Percentiles rank a stretch among this genome's conserved stretches.
These are phyloP conservation scores for Syrrhaptes paradoxus DNA, from an alignment of 2,113 vertebrate species.

Conservation along the genomic window DNA sequence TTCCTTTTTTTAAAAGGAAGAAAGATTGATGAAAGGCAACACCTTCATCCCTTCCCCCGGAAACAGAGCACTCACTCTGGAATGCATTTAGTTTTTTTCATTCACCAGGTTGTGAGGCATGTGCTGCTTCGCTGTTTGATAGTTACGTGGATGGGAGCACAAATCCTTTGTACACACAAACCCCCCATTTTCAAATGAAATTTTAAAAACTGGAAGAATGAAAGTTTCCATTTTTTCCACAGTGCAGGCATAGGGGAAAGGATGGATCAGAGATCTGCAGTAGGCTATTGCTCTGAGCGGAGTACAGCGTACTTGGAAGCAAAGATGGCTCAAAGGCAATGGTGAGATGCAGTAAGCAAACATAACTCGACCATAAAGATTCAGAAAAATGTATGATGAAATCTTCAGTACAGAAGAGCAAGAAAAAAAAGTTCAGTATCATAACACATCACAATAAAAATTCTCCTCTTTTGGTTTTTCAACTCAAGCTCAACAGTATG, in stretches of 20 bases:
- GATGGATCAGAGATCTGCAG: neutral
- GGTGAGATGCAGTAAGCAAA: neutral
- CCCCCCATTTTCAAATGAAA: neutral
- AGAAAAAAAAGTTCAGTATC: neutral
- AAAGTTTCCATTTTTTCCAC: neutral
- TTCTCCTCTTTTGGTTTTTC: neutral
- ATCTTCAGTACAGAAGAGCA: neutral
- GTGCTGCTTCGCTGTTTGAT: neutral
- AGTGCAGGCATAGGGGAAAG: neutral
- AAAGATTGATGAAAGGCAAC: neutral
- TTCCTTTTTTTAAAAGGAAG: neutral
- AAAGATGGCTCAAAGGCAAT: neutral
- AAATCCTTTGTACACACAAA: neutral
- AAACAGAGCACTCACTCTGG: neutral
- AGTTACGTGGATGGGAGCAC: neutral
- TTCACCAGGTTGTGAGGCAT: neutral
- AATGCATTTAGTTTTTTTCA: neutral
- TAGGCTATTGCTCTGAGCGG: neutral
- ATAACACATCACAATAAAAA: neutral
- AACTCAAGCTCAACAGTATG: neutral
- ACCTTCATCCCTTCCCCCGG: neutral
- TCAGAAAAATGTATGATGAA: neutral
- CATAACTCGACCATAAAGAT: neutral
- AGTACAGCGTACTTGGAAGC: neutral
- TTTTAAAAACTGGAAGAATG: neutral